phyloP scores from a whole-genome alignment of 1,140 invertebrate genomes.

The Eriosoma lanigerum region DNA sequence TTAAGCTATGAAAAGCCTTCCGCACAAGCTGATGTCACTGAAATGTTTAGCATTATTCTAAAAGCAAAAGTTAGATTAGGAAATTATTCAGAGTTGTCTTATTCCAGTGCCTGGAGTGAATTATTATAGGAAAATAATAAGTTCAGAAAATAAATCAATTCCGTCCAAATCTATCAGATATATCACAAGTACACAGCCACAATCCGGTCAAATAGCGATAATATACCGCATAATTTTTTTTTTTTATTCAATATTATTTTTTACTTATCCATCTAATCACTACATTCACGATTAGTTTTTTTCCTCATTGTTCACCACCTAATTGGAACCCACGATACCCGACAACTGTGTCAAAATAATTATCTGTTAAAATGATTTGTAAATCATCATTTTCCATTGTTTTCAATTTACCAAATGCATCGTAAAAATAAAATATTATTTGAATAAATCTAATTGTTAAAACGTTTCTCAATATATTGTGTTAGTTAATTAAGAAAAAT shows the following conservation, averaged over 20 bases:
- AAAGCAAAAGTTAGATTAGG: neutral
- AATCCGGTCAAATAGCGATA: no score
- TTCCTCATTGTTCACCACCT: no score
- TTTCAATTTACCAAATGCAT: constrained; percentile 1
- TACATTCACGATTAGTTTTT: no score
- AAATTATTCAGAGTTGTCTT: neutral
- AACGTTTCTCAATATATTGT: neutral
- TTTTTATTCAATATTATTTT: no score
- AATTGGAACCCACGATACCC: no score
- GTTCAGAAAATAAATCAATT: neutral
- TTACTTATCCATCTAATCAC: no score
- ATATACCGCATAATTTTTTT: no score
- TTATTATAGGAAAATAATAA: neutral
- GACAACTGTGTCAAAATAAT: no score
- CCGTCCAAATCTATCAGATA: neutral
- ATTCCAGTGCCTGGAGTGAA: neutral
- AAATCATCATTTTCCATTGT: neutral
- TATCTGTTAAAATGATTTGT: neutral
- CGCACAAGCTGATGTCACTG: neutral
- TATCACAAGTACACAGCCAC: no score
- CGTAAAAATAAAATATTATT: neutral
- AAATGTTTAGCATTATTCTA: neutral
- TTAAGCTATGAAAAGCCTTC: no score
- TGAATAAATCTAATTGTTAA: constrained; percentile 4
- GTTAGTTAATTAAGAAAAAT: neutral